These are phyloP conservation scores for Sarcophaga rosellei DNA, from an alignment of 2,888 invertebrate species.

Conservation along the genomic window DNA sequence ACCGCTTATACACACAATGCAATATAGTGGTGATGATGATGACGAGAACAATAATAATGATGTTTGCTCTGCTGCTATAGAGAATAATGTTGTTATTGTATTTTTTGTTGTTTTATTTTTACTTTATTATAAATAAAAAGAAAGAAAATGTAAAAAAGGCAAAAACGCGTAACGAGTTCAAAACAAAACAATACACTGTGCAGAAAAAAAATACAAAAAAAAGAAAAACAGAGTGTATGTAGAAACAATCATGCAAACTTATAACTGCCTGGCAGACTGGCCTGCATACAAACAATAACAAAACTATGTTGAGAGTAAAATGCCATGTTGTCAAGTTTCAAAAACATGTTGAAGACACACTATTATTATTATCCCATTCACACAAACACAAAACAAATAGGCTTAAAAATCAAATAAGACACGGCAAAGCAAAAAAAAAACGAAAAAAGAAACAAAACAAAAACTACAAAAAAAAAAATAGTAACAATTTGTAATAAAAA, in stretches of 20 bases:
- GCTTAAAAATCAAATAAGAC: conserved; percentile 58
- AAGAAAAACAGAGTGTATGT: conserved; percentile 43
- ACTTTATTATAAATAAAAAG: conserved; percentile 3
- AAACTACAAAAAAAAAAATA: conserved; percentile 2
- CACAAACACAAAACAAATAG: conserved; percentile 33
- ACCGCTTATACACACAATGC: conserved; percentile 29
- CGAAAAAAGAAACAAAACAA: conserved; percentile 6
- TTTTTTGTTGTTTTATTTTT: neutral
- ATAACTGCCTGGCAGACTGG: neutral
- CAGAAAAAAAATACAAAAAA: conserved; percentile 8
- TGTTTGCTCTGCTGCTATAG: conserved; percentile 58
- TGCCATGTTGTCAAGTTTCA: conserved; percentile 64
- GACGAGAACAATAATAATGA: conserved; percentile 11
- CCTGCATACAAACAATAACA: conserved; percentile 1
- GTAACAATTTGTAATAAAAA: conserved; percentile 51
- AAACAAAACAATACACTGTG: conserved; percentile 45
- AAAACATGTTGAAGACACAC: conserved; percentile 48
- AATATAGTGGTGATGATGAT: conserved; percentile 25
- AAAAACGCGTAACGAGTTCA: conserved; percentile 67
- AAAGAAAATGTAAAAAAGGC: conserved; percentile 61
- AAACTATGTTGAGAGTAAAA: conserved; percentile 16
- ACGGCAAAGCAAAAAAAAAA: neutral
- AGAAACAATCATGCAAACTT: conserved; percentile 26
- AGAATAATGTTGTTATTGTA: conserved; percentile 18
- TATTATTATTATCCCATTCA: neutral